These are phyloP conservation scores for Leptopilina drosophilae DNA, from an alignment of 2,888 invertebrate genomes.

Conservation along the genomic window DNA sequence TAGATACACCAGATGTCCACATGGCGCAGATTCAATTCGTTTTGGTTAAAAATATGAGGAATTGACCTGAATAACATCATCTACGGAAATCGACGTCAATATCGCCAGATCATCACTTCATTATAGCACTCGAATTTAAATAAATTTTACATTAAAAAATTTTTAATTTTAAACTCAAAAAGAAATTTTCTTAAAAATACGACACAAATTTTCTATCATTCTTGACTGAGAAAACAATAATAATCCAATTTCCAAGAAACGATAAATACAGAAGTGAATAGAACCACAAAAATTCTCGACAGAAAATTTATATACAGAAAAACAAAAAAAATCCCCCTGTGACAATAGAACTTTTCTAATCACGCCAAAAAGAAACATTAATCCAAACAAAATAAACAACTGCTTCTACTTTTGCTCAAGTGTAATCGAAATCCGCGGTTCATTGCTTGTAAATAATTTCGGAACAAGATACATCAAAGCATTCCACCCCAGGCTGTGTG, in stretches of 20 bases:
- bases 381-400: no score
- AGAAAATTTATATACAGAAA: no score
- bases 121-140: neutral
- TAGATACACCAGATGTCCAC: slow-evolving; percentile 30
- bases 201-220: no score
- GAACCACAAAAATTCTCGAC: no score
- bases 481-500: neutral
- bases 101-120: neutral
- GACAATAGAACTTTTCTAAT: no score
- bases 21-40: slow-evolving; percentile 16
- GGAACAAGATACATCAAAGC: slow-evolving; percentile 13
- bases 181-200: no score
- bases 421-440: slow-evolving; percentile 23
- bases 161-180: no score
- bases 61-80: slow-evolving; percentile 33
- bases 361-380: no score
- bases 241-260: neutral
- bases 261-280: neutral
- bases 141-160: no score
- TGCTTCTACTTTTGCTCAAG: neutral
- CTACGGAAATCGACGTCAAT: neutral
- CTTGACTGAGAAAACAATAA: no score
- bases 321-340: no score
- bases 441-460: slow-evolving; percentile 26
- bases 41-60: slow-evolving; percentile 29